Evolutionary conservation across 2,888 invertebrate species (phyloP), one percentile per base, ranked within the genome.

Genomic region (Hermaeophaga mercurialis): DNA sequence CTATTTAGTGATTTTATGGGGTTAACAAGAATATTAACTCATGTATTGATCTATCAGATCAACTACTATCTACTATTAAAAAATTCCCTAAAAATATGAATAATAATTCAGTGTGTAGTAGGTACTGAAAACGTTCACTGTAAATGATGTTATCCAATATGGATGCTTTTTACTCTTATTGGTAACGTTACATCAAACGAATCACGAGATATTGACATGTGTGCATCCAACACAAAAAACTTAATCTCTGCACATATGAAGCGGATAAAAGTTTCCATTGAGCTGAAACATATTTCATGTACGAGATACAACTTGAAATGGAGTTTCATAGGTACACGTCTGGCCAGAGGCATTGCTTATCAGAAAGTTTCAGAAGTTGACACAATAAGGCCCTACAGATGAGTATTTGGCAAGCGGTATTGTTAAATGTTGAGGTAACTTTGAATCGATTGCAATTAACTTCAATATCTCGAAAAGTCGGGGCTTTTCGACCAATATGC

Each of bases 301-400:
- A 53, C 52, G 56, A 61, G 58, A 58, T 58, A 54, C 50, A 61
- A 56, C 48, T 56, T 26, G 49, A 54, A 43, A 43, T 44, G 33
- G 52, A 52, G 43, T 52, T 52, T 52, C 52, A 50, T 60, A 59
- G 54, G 54, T 45, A 47, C 46, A 58, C 59, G 58, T 58, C 54
- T 54, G 47, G 54, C 62, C 56, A 61, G 54, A 63, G 48, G 50
- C 62, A 43, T 59, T 54, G 67, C 68, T 72, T 71, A 72, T 71
- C 71, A 64, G 61, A 59, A 69, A 72, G 66, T 70, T 70, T 63
- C 70, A 68, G 69, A 63, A 70, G 64, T 62, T 65, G 68, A 61
- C 65, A 66, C 70, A 65, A 66, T 65, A 54, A 54, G 55, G 55
- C 53, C 49, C 61, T 59, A 61, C 66, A 64, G 66, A 67, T 67